Conservation (phyloP, 2,888 invertebrate genomes). For the Palloptera scutellata region DNA sequence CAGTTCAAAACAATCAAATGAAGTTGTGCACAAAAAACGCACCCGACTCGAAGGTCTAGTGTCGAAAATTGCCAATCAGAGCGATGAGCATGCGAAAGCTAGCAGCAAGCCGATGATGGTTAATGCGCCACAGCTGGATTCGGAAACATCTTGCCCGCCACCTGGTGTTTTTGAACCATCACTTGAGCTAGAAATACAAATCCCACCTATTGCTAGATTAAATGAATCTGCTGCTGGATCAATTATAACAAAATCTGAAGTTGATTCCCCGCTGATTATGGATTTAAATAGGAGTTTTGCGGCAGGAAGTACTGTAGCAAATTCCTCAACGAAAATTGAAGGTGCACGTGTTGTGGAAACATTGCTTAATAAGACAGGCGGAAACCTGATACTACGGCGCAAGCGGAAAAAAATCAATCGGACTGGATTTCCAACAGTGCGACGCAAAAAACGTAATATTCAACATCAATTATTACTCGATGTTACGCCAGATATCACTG, state of each 20-base stretch:
- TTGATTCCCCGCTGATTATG: conserved; percentile 63
- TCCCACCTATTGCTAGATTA: conserved; percentile 68
- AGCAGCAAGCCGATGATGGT: background rate
- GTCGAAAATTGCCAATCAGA: conserved; percentile 67
- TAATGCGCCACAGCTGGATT: conserved; percentile 36
- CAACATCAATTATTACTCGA: conserved; percentile 41
- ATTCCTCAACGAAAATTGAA: conserved; percentile 47
- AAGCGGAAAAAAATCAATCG: conserved; percentile 83
- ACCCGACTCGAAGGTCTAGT: conserved; percentile 71
- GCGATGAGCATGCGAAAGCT: conserved; percentile 32
- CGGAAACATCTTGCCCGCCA: conserved; percentile 63
- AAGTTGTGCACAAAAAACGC: conserved; percentile 66
- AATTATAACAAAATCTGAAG: conserved; percentile 64
- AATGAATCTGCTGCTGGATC: conserved; percentile 62
- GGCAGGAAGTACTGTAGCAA: conserved; percentile 20
- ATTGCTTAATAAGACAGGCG: conserved; percentile 60
- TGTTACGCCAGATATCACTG: conserved; percentile 28
- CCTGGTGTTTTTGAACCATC: conserved; percentile 78
- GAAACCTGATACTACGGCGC: conserved; percentile 64
- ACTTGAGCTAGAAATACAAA: conserved; percentile 73
- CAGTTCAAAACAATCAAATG: conserved; percentile 38
- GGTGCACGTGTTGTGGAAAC: conserved; percentile 56
- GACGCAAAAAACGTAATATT: conserved; percentile 79
- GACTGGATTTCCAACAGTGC: conserved; percentile 86
- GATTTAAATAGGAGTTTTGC: conserved; percentile 48